Base-by-base conservation (phyloP, 1,140 invertebrate species). In the Cephus cinctus region DNA sequence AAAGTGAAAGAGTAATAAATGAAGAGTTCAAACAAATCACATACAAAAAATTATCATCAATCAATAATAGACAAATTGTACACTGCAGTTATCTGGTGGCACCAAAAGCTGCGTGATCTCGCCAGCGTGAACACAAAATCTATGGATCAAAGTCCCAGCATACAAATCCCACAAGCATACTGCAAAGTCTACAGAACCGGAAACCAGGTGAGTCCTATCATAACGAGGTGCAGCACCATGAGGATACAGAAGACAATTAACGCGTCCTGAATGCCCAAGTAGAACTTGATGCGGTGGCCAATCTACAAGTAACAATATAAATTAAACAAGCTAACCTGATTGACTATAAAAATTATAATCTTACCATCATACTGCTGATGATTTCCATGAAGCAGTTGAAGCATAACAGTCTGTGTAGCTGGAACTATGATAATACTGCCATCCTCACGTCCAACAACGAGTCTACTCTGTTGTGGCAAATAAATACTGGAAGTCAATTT, bases 131-230 rank as follows among this genome's bases (percentile, higher is more conserved):
- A 97, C 94, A 65, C 94, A 97, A 78, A 98, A 99, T 5, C 94
- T 83, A 72, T 98, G 94, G 19, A 99, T 75, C 32, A 96, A 76
- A 2, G 83, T 85, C 6, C 95, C 96, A 32, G 87, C 88, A 61
- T 93, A 93, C 43, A 99, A 80, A 73, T 99, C 96, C 97, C 97
- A 99, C 0, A 99, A 77, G 62, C 93, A 96, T 3, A 99, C 94
- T 1, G 95, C 94, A 74, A 99, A 99, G 72, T 99, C 97, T 11
- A 96, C 90, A 2, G 95, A 95, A 14, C 97, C 97, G 0, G 95
- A 98, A 0, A 99, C 84, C 9, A 99, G 76, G 73, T 94, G 88
- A 3, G 87, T 81, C 48, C 91, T 86, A 65, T 99, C 95, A 69
- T 98, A 99, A 48, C 96, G 86, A n/a, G 83, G 77, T 65, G 96